phyloP scores from a whole-genome alignment of 2,888 invertebrate species.

The Lutraria lutraria region DNA sequence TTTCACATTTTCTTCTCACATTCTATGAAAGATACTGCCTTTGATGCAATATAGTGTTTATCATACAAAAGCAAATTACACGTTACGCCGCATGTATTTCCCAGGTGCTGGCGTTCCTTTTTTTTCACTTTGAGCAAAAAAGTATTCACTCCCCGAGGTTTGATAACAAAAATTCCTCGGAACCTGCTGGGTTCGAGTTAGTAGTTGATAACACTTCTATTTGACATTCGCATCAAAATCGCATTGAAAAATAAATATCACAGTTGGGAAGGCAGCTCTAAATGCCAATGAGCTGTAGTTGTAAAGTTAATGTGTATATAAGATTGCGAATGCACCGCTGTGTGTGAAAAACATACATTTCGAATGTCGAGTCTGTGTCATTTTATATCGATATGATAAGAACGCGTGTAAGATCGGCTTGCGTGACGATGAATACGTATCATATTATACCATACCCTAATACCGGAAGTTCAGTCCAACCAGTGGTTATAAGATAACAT shows the following conservation, averaged over 20 bases:
- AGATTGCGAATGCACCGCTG: too few relatives aligned
- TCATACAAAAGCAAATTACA: background rate
- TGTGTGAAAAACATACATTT: too few relatives aligned
- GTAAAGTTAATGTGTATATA: background rate
- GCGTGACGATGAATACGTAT: too few relatives aligned
- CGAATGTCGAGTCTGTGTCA: too few relatives aligned
- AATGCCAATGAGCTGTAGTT: background rate
- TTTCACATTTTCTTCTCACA: constrained; percentile 6
- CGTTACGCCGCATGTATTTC: background rate
- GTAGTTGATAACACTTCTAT: background rate
- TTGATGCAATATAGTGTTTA: background rate
- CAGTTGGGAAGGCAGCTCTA: background rate
- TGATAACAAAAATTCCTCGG: background rate
- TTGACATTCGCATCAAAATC: background rate
- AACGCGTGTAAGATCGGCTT: background rate
- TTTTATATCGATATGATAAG: background rate
- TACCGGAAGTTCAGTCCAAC: too few relatives aligned
- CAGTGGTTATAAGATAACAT: too few relatives aligned
- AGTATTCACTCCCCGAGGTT: background rate
- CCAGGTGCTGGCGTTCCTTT: background rate
- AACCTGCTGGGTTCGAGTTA: background rate
- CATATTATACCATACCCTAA: too few relatives aligned
- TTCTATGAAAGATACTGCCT: background rate
- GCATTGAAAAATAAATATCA: constrained; percentile 8
- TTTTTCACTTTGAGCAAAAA: background rate